Evolutionary conservation across 2,888 invertebrate species (phyloP).

Genomic region (Diaprepes abbreviatus): DNA sequence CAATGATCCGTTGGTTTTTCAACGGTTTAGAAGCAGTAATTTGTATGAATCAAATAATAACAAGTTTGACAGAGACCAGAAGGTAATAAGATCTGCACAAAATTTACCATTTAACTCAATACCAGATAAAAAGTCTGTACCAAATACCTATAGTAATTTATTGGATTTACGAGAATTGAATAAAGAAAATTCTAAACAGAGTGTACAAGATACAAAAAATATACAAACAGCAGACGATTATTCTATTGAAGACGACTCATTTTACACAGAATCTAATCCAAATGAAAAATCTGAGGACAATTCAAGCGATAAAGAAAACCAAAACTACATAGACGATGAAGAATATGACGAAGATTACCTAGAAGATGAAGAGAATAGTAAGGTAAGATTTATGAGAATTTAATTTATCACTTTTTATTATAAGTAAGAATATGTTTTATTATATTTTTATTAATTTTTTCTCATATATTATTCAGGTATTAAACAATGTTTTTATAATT

Average conservation of each 20-base stretch:
- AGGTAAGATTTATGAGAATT: no score
- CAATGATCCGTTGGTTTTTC: neutral
- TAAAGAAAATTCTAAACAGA: constrained; percentile 66
- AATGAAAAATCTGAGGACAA: neutral
- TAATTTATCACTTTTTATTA: no score
- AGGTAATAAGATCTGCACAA: constrained; percentile 47
- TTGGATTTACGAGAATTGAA: constrained; percentile 67
- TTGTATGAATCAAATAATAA: neutral
- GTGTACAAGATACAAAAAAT: constrained; percentile 66
- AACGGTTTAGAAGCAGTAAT: neutral
- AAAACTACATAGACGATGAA: constrained; percentile 11
- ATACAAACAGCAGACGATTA: constrained; percentile 41
- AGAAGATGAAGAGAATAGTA: constrained; percentile 65
- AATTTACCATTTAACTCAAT: constrained; percentile 55
- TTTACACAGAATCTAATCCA: neutral
- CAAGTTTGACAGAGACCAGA: neutral
- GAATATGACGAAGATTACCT: constrained; percentile 55
- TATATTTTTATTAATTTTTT: no score
- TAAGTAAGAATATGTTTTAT: no score
- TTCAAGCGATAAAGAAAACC: constrained; percentile 2
- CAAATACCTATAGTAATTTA: neutral
- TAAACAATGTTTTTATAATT: no score
- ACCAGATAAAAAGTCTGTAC: constrained; percentile 55
- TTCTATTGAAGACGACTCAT: constrained; percentile 34
- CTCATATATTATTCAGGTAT: no score